Evolutionary conservation across 1,140 invertebrate genomes (phyloP), one percentile per base, ranked within the genome.

Genomic region (Drosophila ananassae): DNA sequence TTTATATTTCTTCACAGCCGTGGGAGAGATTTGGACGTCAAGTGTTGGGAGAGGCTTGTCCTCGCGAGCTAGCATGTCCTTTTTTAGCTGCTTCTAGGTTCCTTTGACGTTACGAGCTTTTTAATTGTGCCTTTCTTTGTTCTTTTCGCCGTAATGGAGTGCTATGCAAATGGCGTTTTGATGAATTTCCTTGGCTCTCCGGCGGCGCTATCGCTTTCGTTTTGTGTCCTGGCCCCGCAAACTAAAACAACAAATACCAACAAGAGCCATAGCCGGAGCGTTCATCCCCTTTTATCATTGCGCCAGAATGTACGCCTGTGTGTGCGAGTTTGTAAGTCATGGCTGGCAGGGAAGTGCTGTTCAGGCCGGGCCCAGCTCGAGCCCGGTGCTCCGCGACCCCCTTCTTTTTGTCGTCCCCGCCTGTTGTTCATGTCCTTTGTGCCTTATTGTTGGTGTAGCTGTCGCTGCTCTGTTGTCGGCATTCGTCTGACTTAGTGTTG

Each of bases 151-250:
- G 83, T 89, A 89, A 89, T 89, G 83, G 83, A 89, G 83, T 89
- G 83, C 83, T 83, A 89, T 89, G 83, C 83, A 89, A 89, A 89
- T 89, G 83, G 84, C 83, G 83, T 89, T 89, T 89, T 89, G 84
- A 83, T 83, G 83, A 89, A 77, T 89, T 89, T 89, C 83, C 83
- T 89, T 89, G 79, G 84, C 79, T 77, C 67, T 71, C 67, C 60
- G 61, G 41, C 51, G 71, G 69, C 72, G 60, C 72, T 74, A 22
- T 41, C 13, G 73, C 67, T 75, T 75, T 41, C 13, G 73, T 59
- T 75, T 75, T 76, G 73, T 67, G 69, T 62, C 56, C 39, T 74
- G 63, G 60, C 47, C 50, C 63, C 22, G 34, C 59, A 41, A 47
- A 47, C 44, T 47, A 47, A 47, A 66, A 71, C 56, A 58, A 48